Base-by-base conservation (phyloP, 2,113 vertebrate genomes). In the Tragelaphus scriptus region DNA sequence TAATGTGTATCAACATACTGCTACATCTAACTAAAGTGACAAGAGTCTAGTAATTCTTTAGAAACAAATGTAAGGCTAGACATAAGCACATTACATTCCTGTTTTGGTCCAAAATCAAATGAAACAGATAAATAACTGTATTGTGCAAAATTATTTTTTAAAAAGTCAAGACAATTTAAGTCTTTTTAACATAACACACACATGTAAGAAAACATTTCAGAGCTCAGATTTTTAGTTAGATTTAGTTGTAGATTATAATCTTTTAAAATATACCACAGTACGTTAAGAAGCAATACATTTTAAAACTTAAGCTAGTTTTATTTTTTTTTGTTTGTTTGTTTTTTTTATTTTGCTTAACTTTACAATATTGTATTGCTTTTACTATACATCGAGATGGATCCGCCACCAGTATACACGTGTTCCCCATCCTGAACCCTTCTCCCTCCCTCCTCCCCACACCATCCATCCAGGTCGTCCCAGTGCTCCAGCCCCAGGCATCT, bases 51-150 rank as follows among this genome's bases (percentile, higher is more conserved):
- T 71, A 93, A 97, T 97, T 85, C 84, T 96, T 90, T 88, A 79
- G 59, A 98, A 98, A 97, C 9, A 97, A 98, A 97, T 55, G 65
- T 71, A 98, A 95, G 23, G 7, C 59, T n/a, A 97, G 81, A 96
- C 40, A 96, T 40, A 94, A 98, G 95, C 21, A 97, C 5, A 92
- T 32, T 55, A 95, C 44, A 88, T 26, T 90, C 97, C 68, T 14
- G 79, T 90, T 97, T 90, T 3, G 49, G 25, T 26, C 77, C 55
- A 94, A 98, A 98, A 97, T 96, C 32, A 98, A 98, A 63, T 47
- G 58, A 96, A 36, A 0, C 0, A 79, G 25, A 97, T 65, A 77
- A 55, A 97, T 61, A 71, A 58, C 58, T 16, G 30, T 51, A 59
- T 47, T 53, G 19, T 26, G 14, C 2, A 88, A 75, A 84, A 96